Evolutionary conservation across 2,888 invertebrate species (phyloP).

Genomic region (Cyaniris semiargus): DNA sequence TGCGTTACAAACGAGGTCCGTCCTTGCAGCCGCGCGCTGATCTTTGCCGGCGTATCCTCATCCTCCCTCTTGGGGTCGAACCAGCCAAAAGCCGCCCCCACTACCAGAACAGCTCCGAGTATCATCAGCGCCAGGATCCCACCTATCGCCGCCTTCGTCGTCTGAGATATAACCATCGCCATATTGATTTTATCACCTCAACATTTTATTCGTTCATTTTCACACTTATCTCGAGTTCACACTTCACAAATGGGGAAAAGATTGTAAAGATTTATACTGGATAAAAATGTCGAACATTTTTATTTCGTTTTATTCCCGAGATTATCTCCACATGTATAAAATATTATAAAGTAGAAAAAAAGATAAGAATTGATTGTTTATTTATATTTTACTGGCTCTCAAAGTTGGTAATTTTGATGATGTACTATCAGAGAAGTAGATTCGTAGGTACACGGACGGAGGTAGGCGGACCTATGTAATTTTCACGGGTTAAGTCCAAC

Average conservation of each 20-base stretch:
- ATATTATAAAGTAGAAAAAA: neutral
- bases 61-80: conserved; percentile 72
- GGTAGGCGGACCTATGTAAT: too few species aligned
- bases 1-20: conserved; percentile 73
- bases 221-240: conserved; percentile 33
- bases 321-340: neutral
- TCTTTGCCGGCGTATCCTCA: conserved; percentile 71
- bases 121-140: conserved; percentile 73
- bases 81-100: conserved; percentile 74
- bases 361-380: neutral
- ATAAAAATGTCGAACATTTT: conserved; percentile 13
- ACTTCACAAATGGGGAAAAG: conserved; percentile 8
- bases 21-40: conserved; percentile 72
- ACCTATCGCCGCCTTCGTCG: conserved; percentile 74
- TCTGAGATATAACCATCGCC: conserved; percentile 78
- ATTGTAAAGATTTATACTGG: neutral
- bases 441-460: too few species aligned
- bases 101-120: conserved; percentile 70
- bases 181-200: conserved; percentile 65
- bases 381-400: neutral
- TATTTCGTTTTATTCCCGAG: conserved; percentile 9
- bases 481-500: too few species aligned
- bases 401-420: too few species aligned
- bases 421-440: too few species aligned
- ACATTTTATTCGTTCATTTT: conserved; percentile 50